Base-by-base conservation (phyloP, 2,888 invertebrate species). In the Cheiracanthium punctorium region DNA sequence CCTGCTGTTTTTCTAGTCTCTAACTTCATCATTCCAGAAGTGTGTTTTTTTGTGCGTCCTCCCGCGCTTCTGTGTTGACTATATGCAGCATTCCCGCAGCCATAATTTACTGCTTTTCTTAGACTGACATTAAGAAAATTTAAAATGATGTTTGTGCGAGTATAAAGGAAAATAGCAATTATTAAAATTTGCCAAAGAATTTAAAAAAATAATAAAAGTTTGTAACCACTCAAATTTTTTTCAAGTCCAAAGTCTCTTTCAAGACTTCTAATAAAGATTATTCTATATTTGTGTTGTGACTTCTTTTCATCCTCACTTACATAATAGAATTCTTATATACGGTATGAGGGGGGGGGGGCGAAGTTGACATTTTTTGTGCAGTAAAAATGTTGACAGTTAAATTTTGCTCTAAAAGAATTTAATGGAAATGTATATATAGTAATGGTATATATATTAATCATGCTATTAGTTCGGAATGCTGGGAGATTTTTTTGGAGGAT, bases 1-100 rank as follows among this genome's bases (percentile, higher is more conserved):
- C 28, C 65, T 82, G 41, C 76, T 82, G 58, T 82, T 82, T 58
- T 82, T 82, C 82, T 82, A 82, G 82, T 82, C 82, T 76, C 24
- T 58, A 64, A 74, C 67, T 48, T 69, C 72, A 82, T 71, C 82
- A 76, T 81, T 81, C 81, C 73, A 33, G 37, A 41, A 37, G 41
- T 20, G 41, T 37, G 28, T 65, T 65, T 33, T 14, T 32, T 24
- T 24, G 58, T 58, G 58, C 24, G 58, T 24, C n/a, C 17, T 67
- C 17, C n/a, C n/a, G n/a, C 32, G 67, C 67, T 67, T 67, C 67
- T 67, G 67, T 67, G 67, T 67, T 32, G 17, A 64, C 8, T 37
- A 7, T 7, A 37, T 10, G 37, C 37, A 37, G 7, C 37, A 1
- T 12, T 28, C 7, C 32, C 7, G n/a, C 67, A 29, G 67, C 67